Evolutionary conservation across 2,888 invertebrate species (phyloP).

Genomic region (Heliconius ethilla): DNA sequence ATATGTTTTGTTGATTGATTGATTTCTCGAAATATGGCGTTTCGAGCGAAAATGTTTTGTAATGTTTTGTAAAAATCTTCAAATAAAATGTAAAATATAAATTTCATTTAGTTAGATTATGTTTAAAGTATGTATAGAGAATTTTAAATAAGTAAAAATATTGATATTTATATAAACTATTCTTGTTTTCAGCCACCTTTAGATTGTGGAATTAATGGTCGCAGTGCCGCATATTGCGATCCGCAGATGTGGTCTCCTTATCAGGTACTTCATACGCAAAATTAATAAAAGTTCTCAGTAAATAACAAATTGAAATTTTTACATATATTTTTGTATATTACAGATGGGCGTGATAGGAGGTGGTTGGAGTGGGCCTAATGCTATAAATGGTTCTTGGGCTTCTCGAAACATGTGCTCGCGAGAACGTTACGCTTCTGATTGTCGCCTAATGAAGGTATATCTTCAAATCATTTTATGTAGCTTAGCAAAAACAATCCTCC

Average conservation of each 20-base stretch:
- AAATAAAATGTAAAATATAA: too few species aligned
- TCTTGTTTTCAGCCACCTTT: conserved; percentile 68
- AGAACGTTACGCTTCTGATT: conserved; percentile 68
- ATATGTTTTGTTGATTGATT: too few species aligned
- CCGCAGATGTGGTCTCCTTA: conserved; percentile 77
- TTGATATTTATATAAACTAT: not conserved
- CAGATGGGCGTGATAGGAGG: conserved; percentile 68
- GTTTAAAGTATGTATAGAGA: not conserved
- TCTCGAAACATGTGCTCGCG: conserved; percentile 66
- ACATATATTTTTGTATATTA: conserved; percentile 33
- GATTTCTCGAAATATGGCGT: too few species aligned
- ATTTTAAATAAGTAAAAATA: too few species aligned
- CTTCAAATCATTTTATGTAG: not conserved
- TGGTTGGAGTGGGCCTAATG: conserved; percentile 63
- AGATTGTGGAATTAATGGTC: conserved; percentile 72
- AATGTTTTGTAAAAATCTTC: too few species aligned
- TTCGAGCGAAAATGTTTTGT: too few species aligned
- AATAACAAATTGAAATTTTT: not conserved
- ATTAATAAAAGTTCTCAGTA: not conserved
- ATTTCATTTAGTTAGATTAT: not conserved
- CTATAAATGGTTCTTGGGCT: conserved; percentile 61
- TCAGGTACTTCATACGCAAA: conserved; percentile 59
- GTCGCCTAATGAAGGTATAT: conserved; percentile 68
- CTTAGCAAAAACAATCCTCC: not conserved
- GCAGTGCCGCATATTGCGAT: conserved; percentile 69